Evolutionary conservation across 2,113 vertebrate genomes (phyloP), one percentile per base, ranked within the genome.

Genomic region (Chamaetylas fuelleborni): DNA sequence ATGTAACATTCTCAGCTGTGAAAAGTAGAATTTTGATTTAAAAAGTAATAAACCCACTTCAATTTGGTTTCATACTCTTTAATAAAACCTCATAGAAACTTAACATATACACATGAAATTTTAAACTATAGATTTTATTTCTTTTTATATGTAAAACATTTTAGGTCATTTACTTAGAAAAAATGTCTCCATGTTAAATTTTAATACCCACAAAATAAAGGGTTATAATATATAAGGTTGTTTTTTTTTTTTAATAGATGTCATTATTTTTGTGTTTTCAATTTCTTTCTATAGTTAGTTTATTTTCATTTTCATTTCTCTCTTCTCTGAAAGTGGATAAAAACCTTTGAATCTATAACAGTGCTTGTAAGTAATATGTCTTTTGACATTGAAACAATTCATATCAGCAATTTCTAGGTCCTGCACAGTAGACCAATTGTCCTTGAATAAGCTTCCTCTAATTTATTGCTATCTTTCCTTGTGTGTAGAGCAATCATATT

Each of bases 361-460:
- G 58, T 71, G 72, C 57, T 86, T 82, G 48, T 53, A 92, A 95
- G 79, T 94, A 94, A 86, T 72, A 91, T 2, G 12, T 50, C 54
- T 96, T 82, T 91, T 92, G 81, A 91, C 81, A 93, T 11, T 94
- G 62, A 96, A 94, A 86, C 20, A 34, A 71, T 67, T 19, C 42
- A 40, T 93, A 54, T 92, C 90, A 97, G 90, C 60, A 24, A 14
- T 96, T 98, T 96, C 38, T 92, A 94, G 79, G 47, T 81, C 88
- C 48, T 95, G 19, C 54, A 77, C 15, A 42, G 40, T 77, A 79
- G 62, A 88, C 56, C 65, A 92, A 61, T 90, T 95, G 94, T 94
- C 96, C 95, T 97, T 98, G 96, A 97, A 97, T 81, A 78, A 69
- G 14, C 19, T 95, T 93, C 34, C 70, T 93, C 43, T 97, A 97